Conservation (phyloP, 2,113 vertebrate species). For the Mohoua ochrocephala region DNA sequence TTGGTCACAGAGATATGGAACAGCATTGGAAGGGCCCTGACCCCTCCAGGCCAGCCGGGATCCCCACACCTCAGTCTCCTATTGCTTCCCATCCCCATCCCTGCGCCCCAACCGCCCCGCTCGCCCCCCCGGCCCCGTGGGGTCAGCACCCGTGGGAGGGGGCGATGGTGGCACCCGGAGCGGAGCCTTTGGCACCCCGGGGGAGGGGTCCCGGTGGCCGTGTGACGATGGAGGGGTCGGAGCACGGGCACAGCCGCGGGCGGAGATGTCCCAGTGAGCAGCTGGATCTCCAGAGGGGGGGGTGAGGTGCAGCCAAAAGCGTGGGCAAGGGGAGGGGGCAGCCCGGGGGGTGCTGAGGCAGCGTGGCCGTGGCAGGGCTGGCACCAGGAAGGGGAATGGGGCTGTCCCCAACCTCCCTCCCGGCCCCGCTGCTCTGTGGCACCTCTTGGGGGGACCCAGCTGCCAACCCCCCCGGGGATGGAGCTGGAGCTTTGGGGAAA, state of each 20-base stretch:
- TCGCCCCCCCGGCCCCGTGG: background rate
- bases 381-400: slow-evolving; percentile 33
- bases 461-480: fast-evolving
- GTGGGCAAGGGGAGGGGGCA: background rate
- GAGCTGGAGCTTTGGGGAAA: background rate
- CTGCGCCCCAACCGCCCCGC: background rate
- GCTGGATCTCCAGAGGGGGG: background rate
- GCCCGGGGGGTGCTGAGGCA: background rate
- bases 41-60: slow-evolving; percentile 1
- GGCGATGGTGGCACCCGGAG: fast-evolving
- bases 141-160: background rate
- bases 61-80: slow-evolving; percentile 10
- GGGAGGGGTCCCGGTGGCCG: background rate
- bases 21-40: slow-evolving; percentile 26
- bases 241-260: background rate
- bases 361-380: slow-evolving; percentile 39
- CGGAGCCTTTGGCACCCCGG: background rate
- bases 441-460: background rate
- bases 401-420: background rate
- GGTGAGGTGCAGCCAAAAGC: background rate
- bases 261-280: background rate
- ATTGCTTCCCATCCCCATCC: slow-evolving; percentile 36
- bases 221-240: background rate
- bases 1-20: slow-evolving; percentile 48
- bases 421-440: background rate